Conservation (phyloP, 1,140 invertebrate species). For the Cephus cinctus region DNA sequence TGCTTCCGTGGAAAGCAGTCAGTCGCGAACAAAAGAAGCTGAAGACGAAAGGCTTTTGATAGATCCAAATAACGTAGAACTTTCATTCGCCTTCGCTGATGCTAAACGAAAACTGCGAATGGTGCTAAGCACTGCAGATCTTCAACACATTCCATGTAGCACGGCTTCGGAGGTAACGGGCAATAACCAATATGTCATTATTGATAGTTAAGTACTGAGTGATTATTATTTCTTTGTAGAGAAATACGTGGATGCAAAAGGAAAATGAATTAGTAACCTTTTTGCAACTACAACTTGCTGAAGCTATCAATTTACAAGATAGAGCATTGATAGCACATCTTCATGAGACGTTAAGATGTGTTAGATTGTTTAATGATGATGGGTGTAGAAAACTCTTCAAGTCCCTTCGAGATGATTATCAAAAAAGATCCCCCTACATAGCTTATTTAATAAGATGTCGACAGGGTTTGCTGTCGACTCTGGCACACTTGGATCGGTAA, state of each 20-base stretch:
- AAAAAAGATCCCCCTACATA: slow-evolving; percentile 76
- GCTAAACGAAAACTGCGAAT: slow-evolving; percentile 91
- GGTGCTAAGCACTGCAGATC: slow-evolving; percentile 83
- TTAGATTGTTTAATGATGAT: slow-evolving; percentile 71
- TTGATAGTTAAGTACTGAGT: slow-evolving; percentile 4
- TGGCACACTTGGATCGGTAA: slow-evolving; percentile 75
- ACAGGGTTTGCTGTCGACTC: slow-evolving; percentile 77
- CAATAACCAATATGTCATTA: background rate
- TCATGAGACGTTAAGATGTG: slow-evolving; percentile 82
- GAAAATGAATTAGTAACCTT: slow-evolving; percentile 72
- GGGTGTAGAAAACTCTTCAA: slow-evolving; percentile 76
- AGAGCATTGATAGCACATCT: slow-evolving; percentile 81
- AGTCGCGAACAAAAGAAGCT: slow-evolving; percentile 46
- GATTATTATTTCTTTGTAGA: slow-evolving; percentile 34
- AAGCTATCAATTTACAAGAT: slow-evolving; percentile 84
- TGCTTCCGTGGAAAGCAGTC: slow-evolving; percentile 48
- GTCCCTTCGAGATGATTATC: slow-evolving; percentile 80
- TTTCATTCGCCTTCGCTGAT: slow-evolving; percentile 72
- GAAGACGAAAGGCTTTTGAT: slow-evolving; percentile 61
- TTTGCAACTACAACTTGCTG: slow-evolving; percentile 79
- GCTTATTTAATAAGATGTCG: slow-evolving; percentile 83
- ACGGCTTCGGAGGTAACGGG: slow-evolving; percentile 40
- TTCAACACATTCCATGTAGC: slow-evolving; percentile 58
- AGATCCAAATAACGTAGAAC: slow-evolving; percentile 65
- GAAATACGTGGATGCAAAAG: slow-evolving; percentile 54